Percentiles rank a stretch among this genome's conserved stretches.
Conservation (phyloP, 2,797 vertebrate species). For the Rhinogobio ventralis region DNA sequence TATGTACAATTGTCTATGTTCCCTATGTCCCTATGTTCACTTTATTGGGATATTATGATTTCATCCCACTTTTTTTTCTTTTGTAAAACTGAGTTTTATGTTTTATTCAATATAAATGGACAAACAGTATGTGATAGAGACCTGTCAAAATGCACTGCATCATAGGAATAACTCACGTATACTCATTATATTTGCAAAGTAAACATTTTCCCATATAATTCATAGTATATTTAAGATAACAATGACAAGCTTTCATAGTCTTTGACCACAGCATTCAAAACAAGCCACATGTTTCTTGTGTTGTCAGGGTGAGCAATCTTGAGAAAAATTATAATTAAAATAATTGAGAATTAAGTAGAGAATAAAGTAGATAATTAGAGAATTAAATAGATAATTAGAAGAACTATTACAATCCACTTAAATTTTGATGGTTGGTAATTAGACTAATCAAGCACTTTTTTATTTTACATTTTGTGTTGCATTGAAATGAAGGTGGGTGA, state of each 20-base stretch:
- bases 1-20: too few species aligned
- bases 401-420: constrained; percentile 52
- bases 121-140: neutral
- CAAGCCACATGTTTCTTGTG: neutral
- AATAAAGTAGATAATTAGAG: constrained; percentile 16
- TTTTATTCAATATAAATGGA: neutral
- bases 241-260: neutral
- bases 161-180: neutral
- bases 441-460: constrained; percentile 48
- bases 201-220: neutral
- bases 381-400: constrained; percentile 52
- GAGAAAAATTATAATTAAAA: neutral
- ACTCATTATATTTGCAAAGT: neutral
- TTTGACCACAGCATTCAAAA: neutral
- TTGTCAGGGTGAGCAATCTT: neutral
- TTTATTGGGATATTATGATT: neutral
- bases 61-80: neutral
- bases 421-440: constrained; percentile 44
- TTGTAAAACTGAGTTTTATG: neutral
- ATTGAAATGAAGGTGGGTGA: neutral
- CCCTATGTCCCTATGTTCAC: too few species aligned
- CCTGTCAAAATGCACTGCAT: neutral
- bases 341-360: neutral
- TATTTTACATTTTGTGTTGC: constrained; percentile 29
- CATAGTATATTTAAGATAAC: neutral